A percentile compares a stretch with the other conserved stretches of the same genome.
Evolutionary conservation across 2,113 vertebrate genomes (phyloP).

Genomic region (Otolemur garnettii): DNA sequence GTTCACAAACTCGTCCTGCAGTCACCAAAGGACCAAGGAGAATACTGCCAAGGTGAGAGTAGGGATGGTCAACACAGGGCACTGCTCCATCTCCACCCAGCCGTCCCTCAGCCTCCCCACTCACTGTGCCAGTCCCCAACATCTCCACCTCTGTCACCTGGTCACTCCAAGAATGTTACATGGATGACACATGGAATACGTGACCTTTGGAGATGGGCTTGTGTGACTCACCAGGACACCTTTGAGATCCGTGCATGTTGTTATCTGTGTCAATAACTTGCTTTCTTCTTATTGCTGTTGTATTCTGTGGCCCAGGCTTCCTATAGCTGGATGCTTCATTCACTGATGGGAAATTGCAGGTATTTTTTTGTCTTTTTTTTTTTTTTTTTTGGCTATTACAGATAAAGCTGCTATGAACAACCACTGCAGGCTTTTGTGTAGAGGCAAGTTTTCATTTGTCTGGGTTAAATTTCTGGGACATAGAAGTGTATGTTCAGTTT

Average conservation of each 20-base stretch:
- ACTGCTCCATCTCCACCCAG: no score
- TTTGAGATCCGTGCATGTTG: neutral
- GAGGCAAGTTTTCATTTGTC: neutral
- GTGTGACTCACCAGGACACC: neutral
- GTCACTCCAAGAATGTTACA: neutral
- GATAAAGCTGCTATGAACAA: neutral
- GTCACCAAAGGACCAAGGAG: no score
- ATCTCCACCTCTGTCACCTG: neutral
- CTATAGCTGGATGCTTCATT: neutral
- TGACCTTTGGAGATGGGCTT: neutral
- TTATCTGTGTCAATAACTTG: neutral
- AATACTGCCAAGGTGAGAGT: no score
- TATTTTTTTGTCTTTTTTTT: neutral
- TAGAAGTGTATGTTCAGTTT: neutral
- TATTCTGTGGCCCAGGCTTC: neutral
- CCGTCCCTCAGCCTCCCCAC: neutral
- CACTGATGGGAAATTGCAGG: no score
- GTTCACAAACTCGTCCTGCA: no score
- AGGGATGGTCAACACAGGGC: no score
- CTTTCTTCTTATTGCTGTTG: neutral
- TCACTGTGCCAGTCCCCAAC: neutral
- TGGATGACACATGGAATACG: neutral
- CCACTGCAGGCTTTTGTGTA: neutral
- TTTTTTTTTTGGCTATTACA: neutral
- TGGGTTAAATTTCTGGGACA: neutral